A percentile compares a stretch with the other conserved stretches of the same genome.
phyloP scores from a whole-genome alignment of 2,113 vertebrate species.

The Taxidea taxus region DNA sequence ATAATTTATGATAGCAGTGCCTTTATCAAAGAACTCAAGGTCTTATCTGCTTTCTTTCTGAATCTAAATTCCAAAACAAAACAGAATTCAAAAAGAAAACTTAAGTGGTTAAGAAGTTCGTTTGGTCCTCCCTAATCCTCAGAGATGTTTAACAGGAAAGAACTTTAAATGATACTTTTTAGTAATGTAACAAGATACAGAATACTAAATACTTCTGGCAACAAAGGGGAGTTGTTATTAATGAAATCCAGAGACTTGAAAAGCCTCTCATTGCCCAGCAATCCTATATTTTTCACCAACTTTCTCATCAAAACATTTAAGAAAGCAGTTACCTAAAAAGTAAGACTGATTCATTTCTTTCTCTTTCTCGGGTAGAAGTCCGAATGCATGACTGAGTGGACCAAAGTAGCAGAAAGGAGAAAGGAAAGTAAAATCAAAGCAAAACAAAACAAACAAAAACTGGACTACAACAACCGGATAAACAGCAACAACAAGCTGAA shows the following conservation, averaged over 20 bases:
- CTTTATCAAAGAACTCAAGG: background rate
- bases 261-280: background rate
- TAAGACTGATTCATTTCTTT: conserved; percentile 3
- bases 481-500: background rate
- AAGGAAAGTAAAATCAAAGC: background rate
- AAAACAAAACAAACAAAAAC: background rate
- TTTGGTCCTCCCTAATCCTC: background rate
- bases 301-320: conserved; percentile 30
- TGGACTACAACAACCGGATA: background rate
- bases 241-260: background rate
- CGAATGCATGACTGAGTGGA: background rate
- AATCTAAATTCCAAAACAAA: conserved; percentile 22
- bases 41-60: background rate
- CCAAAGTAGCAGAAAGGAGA: background rate
- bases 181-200: background rate
- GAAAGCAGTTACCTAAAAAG: conserved; percentile 12
- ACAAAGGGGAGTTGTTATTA: conserved; percentile 8
- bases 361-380: background rate
- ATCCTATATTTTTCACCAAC: background rate
- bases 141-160: background rate
- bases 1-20: background rate
- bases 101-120: conserved; percentile 16
- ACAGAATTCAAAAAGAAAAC: conserved; percentile 18
- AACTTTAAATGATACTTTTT: background rate
- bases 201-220: background rate